Base-by-base conservation (phyloP, 2,113 vertebrate species). In the Nematolebias whitei region DNA sequence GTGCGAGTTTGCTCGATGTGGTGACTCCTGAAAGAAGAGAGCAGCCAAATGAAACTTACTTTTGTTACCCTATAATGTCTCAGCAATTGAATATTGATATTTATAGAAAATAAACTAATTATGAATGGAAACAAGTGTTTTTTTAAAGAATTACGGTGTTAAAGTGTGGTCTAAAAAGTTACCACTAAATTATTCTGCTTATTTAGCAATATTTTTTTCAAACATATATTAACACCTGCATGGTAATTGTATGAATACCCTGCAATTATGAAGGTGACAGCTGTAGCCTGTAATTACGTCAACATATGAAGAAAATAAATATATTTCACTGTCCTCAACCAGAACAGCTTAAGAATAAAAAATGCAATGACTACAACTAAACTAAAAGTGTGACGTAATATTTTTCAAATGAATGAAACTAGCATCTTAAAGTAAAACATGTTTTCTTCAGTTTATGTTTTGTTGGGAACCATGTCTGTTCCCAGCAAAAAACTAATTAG, bases 401-500 rank as follows among this genome's bases (percentile, higher is more conserved):
- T 63, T 15, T 16, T 29, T 14, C 22, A 39, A 38, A 55, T 20
- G 2, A 10, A 4, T 35, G 12, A 23, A 6, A 56, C 15, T 19
- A 3, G 23, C 15, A 26, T 57, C 38, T 58, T 22, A 58, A 39
- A 41, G 57, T 60, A 23, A 48, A 44, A 15, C 44, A 26, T 56
- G 47, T 53, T 67, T 14, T 23, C 13, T n/a, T 49, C 22, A 10
- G 18, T 50, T 56, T 64, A 4, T 24, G 51, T 50, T 71, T n/a
- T 12, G 59, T 44, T 63, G 40, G 60, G 76, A 62, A 60, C n/a
- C 57, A 40, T 20, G 59, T 72, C 58, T 54, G 49, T 65, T 79
- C 45, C 32, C 19, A 15, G 64, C 48, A 38, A 74, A 79, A 80
- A 69, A 49, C 55, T 75, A 82, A 85, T 87, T 76, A 78, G 80